These are phyloP conservation scores for Oreotrochilus melanogaster DNA, from an alignment of 2,113 vertebrate species.

Conservation along the genomic window DNA sequence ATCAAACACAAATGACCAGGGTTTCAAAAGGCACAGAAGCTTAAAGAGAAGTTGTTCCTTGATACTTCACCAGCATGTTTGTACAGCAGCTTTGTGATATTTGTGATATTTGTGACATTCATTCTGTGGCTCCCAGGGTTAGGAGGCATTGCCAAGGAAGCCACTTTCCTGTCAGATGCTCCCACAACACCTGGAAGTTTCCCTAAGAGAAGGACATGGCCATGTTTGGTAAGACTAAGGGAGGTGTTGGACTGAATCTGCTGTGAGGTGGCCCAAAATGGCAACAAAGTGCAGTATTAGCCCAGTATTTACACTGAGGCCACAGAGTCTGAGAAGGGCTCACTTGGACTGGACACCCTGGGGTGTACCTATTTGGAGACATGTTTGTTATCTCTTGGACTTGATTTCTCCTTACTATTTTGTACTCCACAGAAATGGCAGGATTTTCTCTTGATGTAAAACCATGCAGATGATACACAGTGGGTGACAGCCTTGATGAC, in stretches of 20 bases:
- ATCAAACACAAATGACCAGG: not conserved
- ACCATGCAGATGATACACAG: rapidly evolving
- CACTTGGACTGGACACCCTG: not conserved
- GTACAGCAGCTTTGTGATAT: not conserved
- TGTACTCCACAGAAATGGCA: not conserved
- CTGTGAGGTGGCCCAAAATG: not conserved
- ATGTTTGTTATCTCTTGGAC: not conserved
- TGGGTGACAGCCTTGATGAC: not conserved
- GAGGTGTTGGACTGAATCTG: not conserved
- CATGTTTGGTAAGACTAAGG: rapidly evolving
- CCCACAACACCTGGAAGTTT: not conserved
- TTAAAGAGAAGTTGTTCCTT: not conserved
- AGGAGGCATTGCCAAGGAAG: not conserved
- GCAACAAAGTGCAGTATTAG: not conserved
- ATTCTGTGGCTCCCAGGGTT: not conserved
- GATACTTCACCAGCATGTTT: not conserved
- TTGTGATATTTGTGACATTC: rapidly evolving
- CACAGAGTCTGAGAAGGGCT: rapidly evolving
- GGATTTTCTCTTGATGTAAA: not conserved
- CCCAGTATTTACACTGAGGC: no score
- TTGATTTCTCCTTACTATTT: not conserved
- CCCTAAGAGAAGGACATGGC: not conserved
- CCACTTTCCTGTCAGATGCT: not conserved
- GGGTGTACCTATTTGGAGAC: not conserved
- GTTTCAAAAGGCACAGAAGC: not conserved